Conservation (phyloP, 2,797 vertebrate genomes). For the Ptychadena robeensis region DNA sequence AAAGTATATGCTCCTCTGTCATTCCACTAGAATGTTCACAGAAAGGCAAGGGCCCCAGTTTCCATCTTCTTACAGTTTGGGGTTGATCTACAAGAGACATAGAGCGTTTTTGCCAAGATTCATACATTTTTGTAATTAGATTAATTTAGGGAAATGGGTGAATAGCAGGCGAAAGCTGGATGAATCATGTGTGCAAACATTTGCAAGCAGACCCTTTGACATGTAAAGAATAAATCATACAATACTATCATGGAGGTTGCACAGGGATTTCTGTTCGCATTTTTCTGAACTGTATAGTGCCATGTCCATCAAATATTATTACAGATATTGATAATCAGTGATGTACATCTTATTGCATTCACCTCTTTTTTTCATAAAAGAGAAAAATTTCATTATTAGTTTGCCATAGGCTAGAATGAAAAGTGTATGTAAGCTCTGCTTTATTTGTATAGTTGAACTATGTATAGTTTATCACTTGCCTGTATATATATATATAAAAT, state of each 20-base stretch:
- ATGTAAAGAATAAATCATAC: neutral
- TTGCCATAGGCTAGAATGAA: neutral
- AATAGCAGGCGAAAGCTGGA: no score
- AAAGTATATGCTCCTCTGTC: neutral
- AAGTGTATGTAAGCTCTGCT: neutral
- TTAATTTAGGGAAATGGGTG: no score
- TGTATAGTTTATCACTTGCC: neutral
- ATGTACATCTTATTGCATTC: neutral
- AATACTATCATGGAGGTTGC: neutral
- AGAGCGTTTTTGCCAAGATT: no score
- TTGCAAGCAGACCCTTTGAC: no score
- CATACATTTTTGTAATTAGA: no score
- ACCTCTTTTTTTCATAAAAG: neutral
- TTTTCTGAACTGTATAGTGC: neutral
- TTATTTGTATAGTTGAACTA: neutral
- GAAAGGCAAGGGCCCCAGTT: neutral
- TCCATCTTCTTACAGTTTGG: neutral
- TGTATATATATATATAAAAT: no score
- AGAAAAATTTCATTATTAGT: neutral
- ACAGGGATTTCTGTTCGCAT: neutral
- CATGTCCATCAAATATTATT: neutral
- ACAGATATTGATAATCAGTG: neutral
- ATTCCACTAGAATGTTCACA: neutral
- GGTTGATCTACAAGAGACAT: no score
- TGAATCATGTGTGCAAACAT: no score